Percentiles rank a stretch among this genome's conserved stretches.
These are phyloP conservation scores for Botrylloides violaceus DNA, from an alignment of 23 tunicate genomes.

Conservation along the genomic window DNA sequence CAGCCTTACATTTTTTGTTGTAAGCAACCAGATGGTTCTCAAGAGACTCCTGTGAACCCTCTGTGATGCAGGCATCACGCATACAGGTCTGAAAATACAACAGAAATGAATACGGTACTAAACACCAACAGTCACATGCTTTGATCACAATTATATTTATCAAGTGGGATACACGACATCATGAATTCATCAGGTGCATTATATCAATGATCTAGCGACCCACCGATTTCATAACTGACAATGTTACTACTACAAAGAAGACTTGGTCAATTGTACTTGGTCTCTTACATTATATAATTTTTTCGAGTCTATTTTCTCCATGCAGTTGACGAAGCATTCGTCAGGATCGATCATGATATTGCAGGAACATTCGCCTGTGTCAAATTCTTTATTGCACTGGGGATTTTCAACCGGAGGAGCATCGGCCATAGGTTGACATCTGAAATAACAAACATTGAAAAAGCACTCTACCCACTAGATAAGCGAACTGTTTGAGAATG, in stretches of 20 bases:
- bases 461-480: no score
- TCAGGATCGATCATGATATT: constrained; percentile 21
- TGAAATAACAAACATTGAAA: no score
- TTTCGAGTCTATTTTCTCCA: constrained; percentile 13
- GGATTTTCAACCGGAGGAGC: neutral
- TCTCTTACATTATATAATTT: constrained; percentile 19
- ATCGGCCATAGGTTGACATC: constrained; percentile 6
- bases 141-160: no score
- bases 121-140: no score
- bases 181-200: no score
- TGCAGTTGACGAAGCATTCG: constrained; percentile 38
- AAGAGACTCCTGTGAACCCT: constrained; percentile 26
- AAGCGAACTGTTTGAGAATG: no score
- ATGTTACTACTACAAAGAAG: no score
- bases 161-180: no score
- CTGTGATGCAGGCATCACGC: constrained; percentile 24
- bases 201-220: no score
- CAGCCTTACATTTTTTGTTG: constrained; percentile 28
- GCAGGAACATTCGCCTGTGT: constrained; percentile 44
- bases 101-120: no score
- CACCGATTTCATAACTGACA: no score
- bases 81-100: constrained; percentile 27
- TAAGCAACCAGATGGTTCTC: constrained; percentile 28
- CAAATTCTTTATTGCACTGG: neutral
- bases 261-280: neutral